phyloP scores from a whole-genome alignment of 2,113 vertebrate genomes.

The Pomatorhinus ruficollis region DNA sequence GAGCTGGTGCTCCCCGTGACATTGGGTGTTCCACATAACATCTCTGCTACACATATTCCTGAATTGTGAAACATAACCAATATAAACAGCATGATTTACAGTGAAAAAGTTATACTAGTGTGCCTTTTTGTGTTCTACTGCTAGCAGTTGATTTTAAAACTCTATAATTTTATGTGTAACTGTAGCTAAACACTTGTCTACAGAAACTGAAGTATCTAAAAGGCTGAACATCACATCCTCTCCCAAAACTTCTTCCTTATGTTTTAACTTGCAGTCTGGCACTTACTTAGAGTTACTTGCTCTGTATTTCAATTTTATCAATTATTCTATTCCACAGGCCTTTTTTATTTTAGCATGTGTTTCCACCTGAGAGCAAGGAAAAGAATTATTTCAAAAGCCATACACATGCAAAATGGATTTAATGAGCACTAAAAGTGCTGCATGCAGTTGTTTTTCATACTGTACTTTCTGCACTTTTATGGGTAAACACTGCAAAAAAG shows the following conservation, averaged over 20 bases:
- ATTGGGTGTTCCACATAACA: not conserved
- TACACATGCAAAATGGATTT: not conserved
- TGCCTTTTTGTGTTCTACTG: not conserved
- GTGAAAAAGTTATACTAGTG: not conserved
- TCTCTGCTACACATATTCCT: not conserved
- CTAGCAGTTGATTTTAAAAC: not conserved
- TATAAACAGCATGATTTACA: not conserved
- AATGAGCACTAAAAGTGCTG: not conserved
- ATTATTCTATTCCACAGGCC: not conserved
- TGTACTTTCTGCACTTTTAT: slow-evolving; percentile 35
- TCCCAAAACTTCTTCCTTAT: not conserved
- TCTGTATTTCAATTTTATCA: not conserved
- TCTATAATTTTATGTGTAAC: not conserved
- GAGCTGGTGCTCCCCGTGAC: not conserved
- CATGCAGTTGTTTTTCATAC: slow-evolving; percentile 34
- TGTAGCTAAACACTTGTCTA: not conserved
- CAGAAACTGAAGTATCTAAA: not conserved
- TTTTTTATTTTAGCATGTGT: not conserved
- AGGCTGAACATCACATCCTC: not conserved
- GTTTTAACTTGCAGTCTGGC: not conserved
- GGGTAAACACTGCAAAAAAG: slow-evolving; percentile 11
- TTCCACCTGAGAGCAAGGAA: not conserved
- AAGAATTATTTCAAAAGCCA: not conserved
- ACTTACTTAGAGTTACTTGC: not conserved
- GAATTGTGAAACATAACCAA: not conserved